phyloP scores from a whole-genome alignment of 2,797 vertebrate species.

The Sebastes vulpes region DNA sequence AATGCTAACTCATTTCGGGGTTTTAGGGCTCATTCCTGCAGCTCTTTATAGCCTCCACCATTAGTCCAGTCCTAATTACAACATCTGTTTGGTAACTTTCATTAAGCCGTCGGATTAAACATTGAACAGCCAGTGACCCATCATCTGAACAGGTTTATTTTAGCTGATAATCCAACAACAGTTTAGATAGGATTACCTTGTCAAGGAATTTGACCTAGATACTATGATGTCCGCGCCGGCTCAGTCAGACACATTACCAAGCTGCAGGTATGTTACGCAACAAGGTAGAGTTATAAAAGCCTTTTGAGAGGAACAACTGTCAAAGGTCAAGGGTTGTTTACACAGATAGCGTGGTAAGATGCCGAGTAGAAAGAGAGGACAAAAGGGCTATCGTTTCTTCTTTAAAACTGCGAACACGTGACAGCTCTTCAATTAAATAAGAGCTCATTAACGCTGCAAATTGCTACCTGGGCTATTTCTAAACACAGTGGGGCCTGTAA shows the following conservation, averaged over 20 bases:
- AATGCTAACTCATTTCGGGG: too few relatives aligned
- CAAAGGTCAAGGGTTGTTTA: constrained; percentile 9
- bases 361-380: not conserved
- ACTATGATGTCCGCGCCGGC: not conserved
- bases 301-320: constrained; percentile 3
- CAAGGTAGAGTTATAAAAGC: constrained; percentile 7
- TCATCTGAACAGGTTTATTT: constrained; percentile 65
- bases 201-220: constrained; percentile 66
- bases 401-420: not conserved
- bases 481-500: constrained; percentile 30
- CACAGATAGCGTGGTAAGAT: not conserved
- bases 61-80: constrained; percentile 24
- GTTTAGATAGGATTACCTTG: constrained; percentile 67
- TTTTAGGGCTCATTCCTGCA: too few relatives aligned
- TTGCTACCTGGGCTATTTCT: constrained; percentile 38
- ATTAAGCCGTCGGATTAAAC: constrained; percentile 48
- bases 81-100: constrained; percentile 59
- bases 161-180: constrained; percentile 68
- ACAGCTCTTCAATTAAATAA: constrained; percentile 24
- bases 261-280: constrained; percentile 58
- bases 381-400: not conserved
- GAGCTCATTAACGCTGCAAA: constrained; percentile 40
- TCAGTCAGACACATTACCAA: constrained; percentile 26
- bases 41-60: not conserved
- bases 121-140: constrained; percentile 48